Evolutionary conservation across 2,888 invertebrate genomes (phyloP).

Genomic region (Spisula solida): DNA sequence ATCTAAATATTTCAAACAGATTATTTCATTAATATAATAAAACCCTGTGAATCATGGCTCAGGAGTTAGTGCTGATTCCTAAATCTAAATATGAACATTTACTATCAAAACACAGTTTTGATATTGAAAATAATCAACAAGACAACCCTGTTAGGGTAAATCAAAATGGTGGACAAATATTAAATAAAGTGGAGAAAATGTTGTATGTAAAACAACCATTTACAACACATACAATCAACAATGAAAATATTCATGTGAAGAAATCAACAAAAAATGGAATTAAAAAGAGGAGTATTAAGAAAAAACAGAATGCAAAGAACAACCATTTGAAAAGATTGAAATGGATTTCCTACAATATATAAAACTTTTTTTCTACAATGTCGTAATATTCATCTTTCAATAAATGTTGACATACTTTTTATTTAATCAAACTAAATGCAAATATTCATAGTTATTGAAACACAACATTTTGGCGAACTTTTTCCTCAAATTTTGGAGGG

Average conservation of each 20-base stretch:
- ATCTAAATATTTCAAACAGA: slow-evolving; percentile 46
- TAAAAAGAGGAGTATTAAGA: neutral
- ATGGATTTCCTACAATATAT: neutral
- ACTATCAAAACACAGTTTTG: neutral
- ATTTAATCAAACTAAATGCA: too few relatives aligned
- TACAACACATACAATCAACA: neutral
- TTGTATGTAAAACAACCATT: neutral
- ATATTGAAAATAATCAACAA: neutral
- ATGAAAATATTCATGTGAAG: neutral
- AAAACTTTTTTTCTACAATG: too few relatives aligned
- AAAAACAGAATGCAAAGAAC: neutral
- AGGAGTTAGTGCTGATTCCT: slow-evolving; percentile 47
- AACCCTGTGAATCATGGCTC: slow-evolving; percentile 47
- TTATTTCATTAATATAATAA: slow-evolving; percentile 47
- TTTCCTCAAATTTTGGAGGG: too few relatives aligned
- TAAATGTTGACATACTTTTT: too few relatives aligned
- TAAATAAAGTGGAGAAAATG: too few relatives aligned
- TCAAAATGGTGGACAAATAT: neutral
- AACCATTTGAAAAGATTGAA: neutral
- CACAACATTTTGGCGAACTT: too few relatives aligned
- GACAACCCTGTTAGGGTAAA: neutral
- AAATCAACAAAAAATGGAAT: neutral
- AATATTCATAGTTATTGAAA: too few relatives aligned
- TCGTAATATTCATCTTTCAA: too few relatives aligned
- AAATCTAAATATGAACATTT: slow-evolving; percentile 47